A percentile compares a stretch with the other conserved stretches of the same genome.
phyloP scores from a whole-genome alignment of 2,797 vertebrate genomes.

The Remorina albescens region DNA sequence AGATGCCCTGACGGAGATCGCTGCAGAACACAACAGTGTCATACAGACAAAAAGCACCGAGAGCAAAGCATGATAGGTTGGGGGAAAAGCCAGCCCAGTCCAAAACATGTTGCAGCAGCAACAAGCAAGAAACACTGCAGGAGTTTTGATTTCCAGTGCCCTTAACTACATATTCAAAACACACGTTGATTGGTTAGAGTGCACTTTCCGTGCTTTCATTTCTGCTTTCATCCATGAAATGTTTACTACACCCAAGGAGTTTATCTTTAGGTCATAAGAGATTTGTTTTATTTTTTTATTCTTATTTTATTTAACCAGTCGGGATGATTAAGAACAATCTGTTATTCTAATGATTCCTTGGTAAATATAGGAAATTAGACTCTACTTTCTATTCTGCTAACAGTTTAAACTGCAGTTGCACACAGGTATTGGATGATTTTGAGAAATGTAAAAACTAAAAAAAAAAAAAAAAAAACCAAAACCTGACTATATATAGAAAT shows the following conservation, averaged over 20 bases:
- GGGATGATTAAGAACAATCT: conserved; percentile 47
- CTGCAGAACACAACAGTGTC: conserved; percentile 91
- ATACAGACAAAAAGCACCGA: conserved; percentile 90
- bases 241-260: conserved; percentile 65
- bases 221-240: conserved; percentile 66
- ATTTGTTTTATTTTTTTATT: conserved; percentile 81
- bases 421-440: conserved; percentile 69
- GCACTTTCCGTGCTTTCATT: conserved; percentile 82
- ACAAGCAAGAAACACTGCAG: conserved; percentile 71
- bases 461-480: conserved; percentile 31
- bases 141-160: conserved; percentile 92
- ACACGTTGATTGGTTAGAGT: conserved; percentile 83
- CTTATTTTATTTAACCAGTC: conserved; percentile 74
- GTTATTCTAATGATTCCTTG: conserved; percentile 49
- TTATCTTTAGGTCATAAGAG: conserved; percentile 76
- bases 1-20: conserved; percentile 86
- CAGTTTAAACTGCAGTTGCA: conserved; percentile 57
- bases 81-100: conserved; percentile 63
- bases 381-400: conserved; percentile 65
- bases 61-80: conserved; percentile 93
- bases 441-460: conserved; percentile 63
- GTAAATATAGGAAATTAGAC: conserved; percentile 56
- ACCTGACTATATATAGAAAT: conserved; percentile 68
- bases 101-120: conserved; percentile 85
- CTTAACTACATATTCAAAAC: conserved; percentile 89